Conservation (phyloP, 2,797 vertebrate genomes). For the Setipinna tenuifilis region DNA sequence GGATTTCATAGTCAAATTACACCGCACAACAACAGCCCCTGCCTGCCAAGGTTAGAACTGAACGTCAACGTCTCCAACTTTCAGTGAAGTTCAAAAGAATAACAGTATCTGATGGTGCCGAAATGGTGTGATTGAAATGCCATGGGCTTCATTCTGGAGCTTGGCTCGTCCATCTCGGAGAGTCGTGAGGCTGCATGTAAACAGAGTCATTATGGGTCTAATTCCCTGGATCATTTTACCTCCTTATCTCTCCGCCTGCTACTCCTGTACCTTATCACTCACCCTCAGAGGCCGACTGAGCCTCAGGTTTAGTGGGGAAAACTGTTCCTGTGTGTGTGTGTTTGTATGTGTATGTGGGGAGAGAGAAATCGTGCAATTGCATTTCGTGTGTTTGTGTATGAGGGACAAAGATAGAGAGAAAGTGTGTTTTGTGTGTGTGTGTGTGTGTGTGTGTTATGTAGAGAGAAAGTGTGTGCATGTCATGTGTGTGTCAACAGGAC, state of each 20-base stretch:
- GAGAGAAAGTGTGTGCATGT: background rate
- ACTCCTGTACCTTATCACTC: constrained; percentile 15
- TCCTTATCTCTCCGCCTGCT: constrained; percentile 34
- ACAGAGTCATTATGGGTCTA: constrained; percentile 48
- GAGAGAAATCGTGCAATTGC: too few species aligned
- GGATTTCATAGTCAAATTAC: background rate
- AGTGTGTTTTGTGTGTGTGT: background rate
- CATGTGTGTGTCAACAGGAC: too few species aligned
- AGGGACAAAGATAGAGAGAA: background rate
- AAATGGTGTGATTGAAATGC: constrained; percentile 8
- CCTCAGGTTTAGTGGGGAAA: background rate
- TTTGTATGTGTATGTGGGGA: background rate
- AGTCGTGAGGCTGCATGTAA: constrained; percentile 15
- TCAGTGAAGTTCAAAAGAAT: constrained; percentile 16
- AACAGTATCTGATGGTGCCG: constrained; percentile 13
- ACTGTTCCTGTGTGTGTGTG: background rate
- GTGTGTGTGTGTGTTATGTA: background rate
- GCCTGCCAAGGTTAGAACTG: background rate
- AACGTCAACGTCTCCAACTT: constrained; percentile 1
- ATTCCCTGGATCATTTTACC: constrained; percentile 58
- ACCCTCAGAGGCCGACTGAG: constrained; percentile 33
- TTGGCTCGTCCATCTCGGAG: background rate
- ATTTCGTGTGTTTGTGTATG: background rate
- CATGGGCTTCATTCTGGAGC: background rate
- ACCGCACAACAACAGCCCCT: background rate